Evolutionary conservation across 2,113 vertebrate species (phyloP).

Genomic region (Sturnira hondurensis): DNA sequence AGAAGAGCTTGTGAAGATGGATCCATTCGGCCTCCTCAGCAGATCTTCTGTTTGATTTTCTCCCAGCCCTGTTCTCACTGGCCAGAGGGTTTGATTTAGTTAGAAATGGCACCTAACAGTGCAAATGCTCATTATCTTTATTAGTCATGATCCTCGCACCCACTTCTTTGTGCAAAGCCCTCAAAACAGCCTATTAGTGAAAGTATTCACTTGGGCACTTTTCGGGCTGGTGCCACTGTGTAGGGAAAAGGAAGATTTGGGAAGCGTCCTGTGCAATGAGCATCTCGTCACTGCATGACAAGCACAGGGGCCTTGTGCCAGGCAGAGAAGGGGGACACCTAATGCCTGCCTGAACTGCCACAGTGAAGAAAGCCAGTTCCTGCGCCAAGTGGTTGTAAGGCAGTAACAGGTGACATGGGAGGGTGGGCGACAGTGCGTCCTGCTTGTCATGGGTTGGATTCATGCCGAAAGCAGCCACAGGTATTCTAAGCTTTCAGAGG

Average conservation of each 20-base stretch:
- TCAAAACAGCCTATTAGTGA: slow-evolving; percentile 56
- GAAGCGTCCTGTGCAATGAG: not conserved
- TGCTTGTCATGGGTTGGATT: not conserved
- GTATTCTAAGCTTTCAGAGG: not conserved
- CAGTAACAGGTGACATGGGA: not conserved
- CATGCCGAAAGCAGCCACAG: not conserved
- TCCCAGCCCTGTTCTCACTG: not conserved
- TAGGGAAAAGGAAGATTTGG: not conserved
- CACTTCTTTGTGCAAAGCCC: slow-evolving; percentile 45
- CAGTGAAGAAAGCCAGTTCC: not conserved
- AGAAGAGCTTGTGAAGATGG: not conserved
- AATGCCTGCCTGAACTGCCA: not conserved
- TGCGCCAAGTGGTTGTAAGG: not conserved
- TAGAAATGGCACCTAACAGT: slow-evolving; percentile 56
- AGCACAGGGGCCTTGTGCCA: not conserved
- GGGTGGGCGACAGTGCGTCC: not conserved
- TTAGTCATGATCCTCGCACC: slow-evolving; percentile 45
- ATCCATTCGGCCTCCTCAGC: slow-evolving; percentile 38
- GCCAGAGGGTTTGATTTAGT: slow-evolving; percentile 56
- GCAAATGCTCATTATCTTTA: slow-evolving; percentile 68
- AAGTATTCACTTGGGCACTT: not conserved
- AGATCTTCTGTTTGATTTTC: slow-evolving; percentile 41
- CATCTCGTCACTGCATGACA: not conserved
- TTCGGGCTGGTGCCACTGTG: not conserved
- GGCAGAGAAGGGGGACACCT: not conserved